Evolutionary conservation across 2,113 vertebrate genomes (phyloP).

Genomic region (Petaurus breviceps): DNA sequence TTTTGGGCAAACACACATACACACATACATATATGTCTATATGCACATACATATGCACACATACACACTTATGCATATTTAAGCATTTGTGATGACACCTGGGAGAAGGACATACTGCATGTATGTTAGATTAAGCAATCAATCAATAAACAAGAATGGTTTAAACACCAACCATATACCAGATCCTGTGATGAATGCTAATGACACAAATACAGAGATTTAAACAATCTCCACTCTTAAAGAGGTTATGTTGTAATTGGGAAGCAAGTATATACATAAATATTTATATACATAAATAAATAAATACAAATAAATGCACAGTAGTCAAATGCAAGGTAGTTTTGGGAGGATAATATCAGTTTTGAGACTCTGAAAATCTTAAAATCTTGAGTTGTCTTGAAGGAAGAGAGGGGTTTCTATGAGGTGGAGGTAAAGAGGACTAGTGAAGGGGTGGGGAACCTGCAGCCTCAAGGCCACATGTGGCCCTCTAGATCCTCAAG

Average conservation of each 20-base stretch:
- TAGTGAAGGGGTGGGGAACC: no score
- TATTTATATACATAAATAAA: not conserved
- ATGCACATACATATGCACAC: no score
- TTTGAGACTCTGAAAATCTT: not conserved
- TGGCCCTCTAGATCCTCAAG: no score
- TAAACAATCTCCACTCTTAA: not conserved
- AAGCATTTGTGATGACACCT: not conserved
- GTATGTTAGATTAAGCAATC: not conserved
- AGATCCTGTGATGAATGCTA: not conserved
- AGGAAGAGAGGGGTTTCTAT: not conserved
- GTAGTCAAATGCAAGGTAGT: not conserved
- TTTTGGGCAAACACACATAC: not conserved
- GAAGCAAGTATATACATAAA: not conserved
- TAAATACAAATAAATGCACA: not conserved
- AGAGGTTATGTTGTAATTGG: not conserved
- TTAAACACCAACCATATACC: not conserved
- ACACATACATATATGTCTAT: no score
- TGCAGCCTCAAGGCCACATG: no score
- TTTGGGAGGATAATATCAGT: not conserved
- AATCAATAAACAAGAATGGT: not conserved
- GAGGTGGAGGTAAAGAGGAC: not conserved
- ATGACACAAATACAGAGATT: not conserved
- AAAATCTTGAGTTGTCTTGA: not conserved
- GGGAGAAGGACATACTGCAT: not conserved
- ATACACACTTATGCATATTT: not conserved